Evolutionary conservation across 2,113 vertebrate species (phyloP).

Genomic region (Corydoras sp.): DNA sequence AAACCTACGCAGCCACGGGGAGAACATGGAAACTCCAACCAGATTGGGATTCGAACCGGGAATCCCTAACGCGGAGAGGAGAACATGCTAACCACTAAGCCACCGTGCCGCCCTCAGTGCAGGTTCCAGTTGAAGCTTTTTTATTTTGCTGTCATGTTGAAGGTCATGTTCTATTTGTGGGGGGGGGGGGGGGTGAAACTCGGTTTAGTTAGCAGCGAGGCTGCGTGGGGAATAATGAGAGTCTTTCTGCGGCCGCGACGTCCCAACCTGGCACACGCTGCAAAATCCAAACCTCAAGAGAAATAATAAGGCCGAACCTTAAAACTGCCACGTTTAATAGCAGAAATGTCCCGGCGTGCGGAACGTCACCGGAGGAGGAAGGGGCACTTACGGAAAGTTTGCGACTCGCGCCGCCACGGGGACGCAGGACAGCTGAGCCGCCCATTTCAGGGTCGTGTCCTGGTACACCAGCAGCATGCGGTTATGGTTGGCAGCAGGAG

Average conservation of each 20-base stretch:
- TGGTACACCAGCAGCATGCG: conserved; percentile 89
- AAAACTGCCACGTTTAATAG: conserved; percentile 10
- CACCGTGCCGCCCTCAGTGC: too few species aligned
- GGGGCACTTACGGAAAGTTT: conserved; percentile 79
- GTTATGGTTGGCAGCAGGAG: conserved; percentile 84
- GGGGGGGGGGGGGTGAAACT: too few species aligned
- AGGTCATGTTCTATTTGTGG: too few species aligned
- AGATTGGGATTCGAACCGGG: too few species aligned
- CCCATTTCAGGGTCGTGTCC: conserved; percentile 90
- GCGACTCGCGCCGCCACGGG: conserved; percentile 80
- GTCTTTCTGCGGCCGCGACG: neutral
- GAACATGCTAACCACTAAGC: too few species aligned
- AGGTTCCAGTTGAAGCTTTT: too few species aligned
- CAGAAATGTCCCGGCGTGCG: too few species aligned
- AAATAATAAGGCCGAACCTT: conserved; percentile 11
- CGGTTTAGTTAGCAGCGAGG: too few species aligned
- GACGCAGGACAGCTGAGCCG: conserved; percentile 78
- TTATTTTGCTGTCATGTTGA: too few species aligned
- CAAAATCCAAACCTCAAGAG: conserved; percentile 1
- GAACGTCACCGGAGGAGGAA: neutral
- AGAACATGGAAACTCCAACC: too few species aligned
- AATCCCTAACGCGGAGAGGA: too few species aligned
- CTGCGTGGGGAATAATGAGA: neutral
- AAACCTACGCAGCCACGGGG: too few species aligned
- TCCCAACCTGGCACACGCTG: conserved; percentile 5